Evolutionary conservation across 2,113 vertebrate genomes (phyloP).

Genomic region (Irena cyanogastra): DNA sequence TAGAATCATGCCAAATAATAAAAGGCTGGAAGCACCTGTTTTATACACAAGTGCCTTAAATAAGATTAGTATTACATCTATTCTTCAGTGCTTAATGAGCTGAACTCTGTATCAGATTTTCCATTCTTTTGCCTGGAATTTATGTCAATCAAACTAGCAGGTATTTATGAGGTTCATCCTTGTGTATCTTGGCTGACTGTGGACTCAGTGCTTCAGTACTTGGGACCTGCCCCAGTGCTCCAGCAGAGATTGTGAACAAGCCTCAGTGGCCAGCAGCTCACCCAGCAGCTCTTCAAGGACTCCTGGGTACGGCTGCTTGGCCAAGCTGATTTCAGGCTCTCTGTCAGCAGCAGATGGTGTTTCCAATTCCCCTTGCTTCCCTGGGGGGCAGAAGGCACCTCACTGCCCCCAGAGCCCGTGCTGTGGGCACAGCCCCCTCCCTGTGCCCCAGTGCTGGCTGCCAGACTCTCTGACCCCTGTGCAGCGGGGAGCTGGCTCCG

Average conservation of each 20-base stretch:
- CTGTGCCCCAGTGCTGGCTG: not conserved
- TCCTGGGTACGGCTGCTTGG: not conserved
- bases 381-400: not conserved
- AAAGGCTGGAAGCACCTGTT: not conserved
- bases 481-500: accelerated
- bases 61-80: not conserved
- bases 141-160: not conserved
- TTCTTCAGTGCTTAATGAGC: not conserved
- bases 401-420: not conserved
- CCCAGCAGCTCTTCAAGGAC: not conserved
- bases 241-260: not conserved
- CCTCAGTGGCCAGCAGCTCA: not conserved
- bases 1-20: not conserved
- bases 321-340: slow-evolving; percentile 2
- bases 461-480: not conserved
- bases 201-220: not conserved
- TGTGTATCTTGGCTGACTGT: not conserved
- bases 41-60: not conserved
- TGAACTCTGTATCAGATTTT: slow-evolving; percentile 14
- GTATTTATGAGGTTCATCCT: not conserved
- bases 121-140: not conserved
- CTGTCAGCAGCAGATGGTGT: not conserved
- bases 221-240: not conserved
- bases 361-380: not conserved
- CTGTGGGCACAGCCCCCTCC: not conserved